Evolutionary conservation across 1,140 invertebrate genomes (phyloP), one percentile per base, ranked within the genome.

Genomic region (Lucilia sericata): DNA sequence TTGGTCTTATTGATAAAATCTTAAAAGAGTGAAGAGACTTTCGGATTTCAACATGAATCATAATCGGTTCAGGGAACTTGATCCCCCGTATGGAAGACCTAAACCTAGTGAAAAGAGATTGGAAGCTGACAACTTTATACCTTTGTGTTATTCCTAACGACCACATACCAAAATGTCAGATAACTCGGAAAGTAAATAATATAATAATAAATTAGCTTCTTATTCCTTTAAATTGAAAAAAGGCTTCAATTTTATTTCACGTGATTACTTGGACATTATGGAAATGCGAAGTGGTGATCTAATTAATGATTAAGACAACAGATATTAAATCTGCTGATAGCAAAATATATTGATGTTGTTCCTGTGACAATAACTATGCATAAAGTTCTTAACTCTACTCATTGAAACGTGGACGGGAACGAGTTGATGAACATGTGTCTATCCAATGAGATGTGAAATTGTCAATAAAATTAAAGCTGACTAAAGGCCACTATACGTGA

Each of bases 331-430:
- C 65, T 2, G n/a, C 21, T 74, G 17, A 21, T 2, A 5, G 65
- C 65, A n/a, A 74, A 74, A 74, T 74, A 74, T 74, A 74, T 74
- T 74, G 65, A 34, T 34, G 13, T 74, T 74, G 74, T 74, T 2
- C 74, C 74, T 30, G 19, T 74, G 1, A 74, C 19, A 74, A 74
- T 74, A 13, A 21, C 4, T 12, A 25, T 30, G 25, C 74, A 74
- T 34, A 13, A 25, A 30, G 21, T 8, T 21, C 21, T 74, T 13
- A 74, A 74, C 25, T 74, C 21, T 25, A 30, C 25, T 9, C 8
- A 74, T 12, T 21, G 74, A n/a, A 30, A n/a, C n/a, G n/a, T n/a
- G n/a, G n/a, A n/a, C n/a, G n/a, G n/a, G n/a, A n/a, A n/a, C n/a
- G n/a, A n/a, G n/a, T n/a, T n/a, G n/a, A n/a, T n/a, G n/a, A n/a